Base-by-base conservation (phyloP, 2,888 invertebrate genomes). In the Anagyrus pseudococci region DNA sequence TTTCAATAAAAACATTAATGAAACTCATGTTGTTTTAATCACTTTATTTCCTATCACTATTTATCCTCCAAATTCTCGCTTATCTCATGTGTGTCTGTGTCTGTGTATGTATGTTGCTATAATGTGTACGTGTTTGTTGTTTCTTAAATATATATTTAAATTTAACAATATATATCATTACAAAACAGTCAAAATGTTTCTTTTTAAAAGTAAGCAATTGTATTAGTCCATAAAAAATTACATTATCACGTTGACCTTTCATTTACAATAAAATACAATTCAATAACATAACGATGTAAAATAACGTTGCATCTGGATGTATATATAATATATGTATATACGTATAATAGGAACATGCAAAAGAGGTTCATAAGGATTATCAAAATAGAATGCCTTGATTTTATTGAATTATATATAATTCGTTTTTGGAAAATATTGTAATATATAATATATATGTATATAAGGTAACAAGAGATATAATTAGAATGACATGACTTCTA, bases 391-490 rank as follows among this genome's bases (percentile, higher is more conserved):
- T 66, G 67, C 64, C 67, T 72, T 72, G 22, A 20, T 37, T 74
- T 74, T 77, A 76, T 78, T 74, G 74, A 76, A 77, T 78, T 76
- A 77, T 78, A 74, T 76, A 75, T 78, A 76, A 78, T 77, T 78
- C 75, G 73, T 75, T 77, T 77, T 76, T 78, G 75, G 77, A 78
- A 78, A 78, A 78, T 78, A 78, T 78, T 74, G 20, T 49, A 54
- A 60, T 54, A 64, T 49, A 65, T 68, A 71, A 46, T 69, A 69
- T 69, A 67, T 77, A 77, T 76, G 71, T 77, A 78, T 77, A 75
- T 75, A 76, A 76, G 56, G 49, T 76, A 78, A 78, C 77, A 78
- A 77, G 77, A 78, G 74, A 78, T 78, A 78, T 77, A 77, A 77
- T 78, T 77, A 77, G 75, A 78, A 75, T 75, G 77, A 78, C 76